phyloP scores from a whole-genome alignment of 2,797 vertebrate species.

The Antrozous pallidus region DNA sequence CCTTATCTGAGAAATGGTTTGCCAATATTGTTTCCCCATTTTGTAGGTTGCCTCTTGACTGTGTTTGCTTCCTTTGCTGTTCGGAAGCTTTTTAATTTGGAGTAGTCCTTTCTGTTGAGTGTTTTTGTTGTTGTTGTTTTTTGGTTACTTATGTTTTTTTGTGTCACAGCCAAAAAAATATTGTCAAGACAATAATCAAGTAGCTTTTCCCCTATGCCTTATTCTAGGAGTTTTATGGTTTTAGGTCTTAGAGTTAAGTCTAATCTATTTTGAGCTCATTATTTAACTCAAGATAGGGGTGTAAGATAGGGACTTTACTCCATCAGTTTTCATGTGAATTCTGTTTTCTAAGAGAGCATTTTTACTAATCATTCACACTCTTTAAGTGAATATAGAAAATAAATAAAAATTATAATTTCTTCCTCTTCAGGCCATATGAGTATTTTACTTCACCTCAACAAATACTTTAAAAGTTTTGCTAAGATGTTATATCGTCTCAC shows the following conservation, averaged over 20 bases:
- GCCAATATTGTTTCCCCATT: not conserved
- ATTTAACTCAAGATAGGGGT: not conserved
- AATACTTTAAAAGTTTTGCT: not conserved
- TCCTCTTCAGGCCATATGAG: not conserved
- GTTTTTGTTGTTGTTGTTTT: not conserved
- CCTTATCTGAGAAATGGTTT: not conserved
- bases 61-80: not conserved
- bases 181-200: not conserved
- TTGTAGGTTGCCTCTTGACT: not conserved
- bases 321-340: not conserved
- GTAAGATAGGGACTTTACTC: not conserved
- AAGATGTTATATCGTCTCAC: not conserved
- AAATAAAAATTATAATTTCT: not conserved
- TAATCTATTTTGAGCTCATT: not conserved
- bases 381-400: not conserved
- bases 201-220: not conserved
- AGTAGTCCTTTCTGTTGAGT: not conserved
- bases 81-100: not conserved
- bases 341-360: not conserved
- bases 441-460: not conserved
- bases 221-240: not conserved
- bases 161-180: not conserved
- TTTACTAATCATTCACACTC: not conserved
- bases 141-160: not conserved
- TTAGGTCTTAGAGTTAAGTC: not conserved